Base-by-base conservation (phyloP, 1,140 invertebrate species). In the Euborellia annulipes region DNA sequence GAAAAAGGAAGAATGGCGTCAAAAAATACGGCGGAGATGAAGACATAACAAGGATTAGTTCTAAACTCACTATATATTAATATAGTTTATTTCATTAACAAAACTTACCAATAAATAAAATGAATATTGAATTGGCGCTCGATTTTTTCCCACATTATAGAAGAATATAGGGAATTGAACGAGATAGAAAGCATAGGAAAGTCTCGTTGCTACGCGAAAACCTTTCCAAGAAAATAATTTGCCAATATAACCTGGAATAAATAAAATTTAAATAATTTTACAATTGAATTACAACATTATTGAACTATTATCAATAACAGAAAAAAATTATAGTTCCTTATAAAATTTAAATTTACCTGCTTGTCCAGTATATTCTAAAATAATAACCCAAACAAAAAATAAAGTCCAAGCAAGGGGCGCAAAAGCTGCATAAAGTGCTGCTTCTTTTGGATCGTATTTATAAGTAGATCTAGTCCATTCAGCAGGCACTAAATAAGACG, bases 161-260 rank as follows among this genome's bases (percentile, higher is more conserved):
- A 79, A 78, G 51, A 73, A 78, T 32, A 78, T 67, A 9, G 76
- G 76, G 55, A 78, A 79, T 51, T 79, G 76, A 23, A 73, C 76
- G 30, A 79, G 55, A 53, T 79, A 79, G 45, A 78, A 60, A 9
- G 75, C 71, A 51, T 78, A 79, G 47, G 76, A 75, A 1, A 78
- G 56, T 53, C 72, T 67, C 2, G 76, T 78, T 23, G 67, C 70
- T 14, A 78, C 62, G 45, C 73, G 57, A 50, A 76, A 79, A 41
- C 72, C 72, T 52, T 58, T 67, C 73, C 74, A 78, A 3, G 69
- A 64, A 36, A 71, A 67, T 30, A 73, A 41, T 51, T 53, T 62
- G 16, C 62, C 67, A 1, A 76, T 22, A 49, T 63, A 62, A 46
- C 65, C 73, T 75, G 41, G 3, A 60, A 47, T 34, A 48, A 42